These are phyloP conservation scores for Callaeas wilsoni DNA, from an alignment of 2,113 vertebrate genomes.

Conservation along the genomic window DNA sequence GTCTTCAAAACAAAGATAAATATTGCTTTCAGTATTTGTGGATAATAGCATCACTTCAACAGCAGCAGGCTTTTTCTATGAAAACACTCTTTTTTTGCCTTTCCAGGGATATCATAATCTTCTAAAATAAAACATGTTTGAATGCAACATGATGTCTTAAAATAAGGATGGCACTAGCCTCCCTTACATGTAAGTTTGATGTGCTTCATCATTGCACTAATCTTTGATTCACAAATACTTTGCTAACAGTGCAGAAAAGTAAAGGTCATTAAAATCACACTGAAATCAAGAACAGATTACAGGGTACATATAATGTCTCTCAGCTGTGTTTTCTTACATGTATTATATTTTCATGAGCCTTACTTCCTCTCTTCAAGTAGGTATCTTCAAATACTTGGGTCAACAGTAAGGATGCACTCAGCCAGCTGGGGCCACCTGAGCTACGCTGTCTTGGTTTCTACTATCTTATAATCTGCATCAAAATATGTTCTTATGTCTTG, in stretches of 20 bases:
- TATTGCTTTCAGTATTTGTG: not conserved
- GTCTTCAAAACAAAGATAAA: constrained; percentile 10
- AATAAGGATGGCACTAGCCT: not conserved
- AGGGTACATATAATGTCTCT: not conserved
- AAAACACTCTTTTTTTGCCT: not conserved
- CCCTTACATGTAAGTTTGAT: not conserved
- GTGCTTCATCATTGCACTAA: not conserved
- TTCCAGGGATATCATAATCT: not conserved
- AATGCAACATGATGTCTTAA: not conserved
- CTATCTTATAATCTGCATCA: not conserved
- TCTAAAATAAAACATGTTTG: not conserved
- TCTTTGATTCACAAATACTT: not conserved
- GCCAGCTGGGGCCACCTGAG: not conserved
- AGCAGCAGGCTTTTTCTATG: not conserved
- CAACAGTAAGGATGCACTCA: not conserved
- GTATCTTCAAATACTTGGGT: not conserved
- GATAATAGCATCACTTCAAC: not conserved
- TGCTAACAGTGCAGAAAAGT: not conserved
- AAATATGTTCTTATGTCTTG: not conserved
- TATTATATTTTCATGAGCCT: not conserved
- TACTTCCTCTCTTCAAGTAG: not conserved
- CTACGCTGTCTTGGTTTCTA: not conserved
- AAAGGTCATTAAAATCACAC: not conserved
- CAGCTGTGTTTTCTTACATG: not conserved
- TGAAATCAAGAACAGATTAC: not conserved